Evolutionary conservation across 1,140 invertebrate species (phyloP), one percentile per base, ranked within the genome.

Genomic region (Drosophila equinoxialis): DNA sequence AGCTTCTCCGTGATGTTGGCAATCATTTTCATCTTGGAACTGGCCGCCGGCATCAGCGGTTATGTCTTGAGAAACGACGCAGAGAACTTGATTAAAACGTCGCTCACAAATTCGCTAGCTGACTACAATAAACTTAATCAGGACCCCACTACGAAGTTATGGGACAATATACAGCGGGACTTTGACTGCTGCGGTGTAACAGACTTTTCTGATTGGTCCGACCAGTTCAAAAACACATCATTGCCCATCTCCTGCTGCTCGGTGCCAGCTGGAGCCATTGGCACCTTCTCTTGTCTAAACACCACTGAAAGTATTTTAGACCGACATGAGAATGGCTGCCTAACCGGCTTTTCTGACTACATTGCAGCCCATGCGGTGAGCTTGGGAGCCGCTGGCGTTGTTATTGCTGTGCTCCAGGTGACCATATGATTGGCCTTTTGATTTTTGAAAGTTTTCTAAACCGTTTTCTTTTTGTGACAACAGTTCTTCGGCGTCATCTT

Each of bases 11-110:
- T 94, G 0, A 92, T 97, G 35, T 93, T 98, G 92, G 92, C 94
- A 5, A 74, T 96, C 1, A 95, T 98, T 66, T 97, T 98, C 81
- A 94, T 97, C 26, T 92, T 97, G 91, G 96, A 98, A 93, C 91
- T 98, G 51, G 94, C 95, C 3, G 96, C 94, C 35, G 97, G 96
- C 42, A 96, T 97, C 79, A 95, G 95, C 69, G 96, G 96, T 11
- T 97, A 96, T 84, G 94, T 96, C 8, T 92, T 97, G 71, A 93
- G 94, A 68, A 93, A 93, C 5, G 94, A 95, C 45, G 92, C 94
- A 0, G 80, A 93, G 4, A 70, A 92, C 1, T 74, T 95, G 14
- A 74, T 95, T 1, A 63, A 92, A 0, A 92, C 92, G 2, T 92
- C 92, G 41, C 93, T 96, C 73, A 55, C 78, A 0, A 45, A 83